Percentiles rank a stretch among this genome's conserved stretches.
These are phyloP conservation scores for Lerista edwardsae DNA, from an alignment of 2,797 vertebrate species.

Conservation along the genomic window DNA sequence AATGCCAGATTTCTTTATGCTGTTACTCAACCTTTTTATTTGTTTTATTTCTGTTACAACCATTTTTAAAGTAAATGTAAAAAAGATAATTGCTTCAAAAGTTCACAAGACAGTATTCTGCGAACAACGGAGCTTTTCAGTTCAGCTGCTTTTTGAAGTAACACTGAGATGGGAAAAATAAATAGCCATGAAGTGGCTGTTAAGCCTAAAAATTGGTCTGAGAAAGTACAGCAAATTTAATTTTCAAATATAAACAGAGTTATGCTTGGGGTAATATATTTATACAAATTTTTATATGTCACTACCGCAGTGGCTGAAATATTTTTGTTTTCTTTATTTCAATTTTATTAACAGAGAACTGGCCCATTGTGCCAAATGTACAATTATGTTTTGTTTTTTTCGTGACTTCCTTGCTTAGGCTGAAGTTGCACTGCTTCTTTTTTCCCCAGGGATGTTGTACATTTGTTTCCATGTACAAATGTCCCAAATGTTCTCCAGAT, in stretches of 20 bases:
- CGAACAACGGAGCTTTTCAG: not conserved
- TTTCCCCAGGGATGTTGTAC: not conserved
- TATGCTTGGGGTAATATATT: too few relatives aligned
- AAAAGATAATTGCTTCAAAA: not conserved
- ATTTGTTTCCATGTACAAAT: not conserved
- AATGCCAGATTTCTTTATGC: not conserved
- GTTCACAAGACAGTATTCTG: not conserved
- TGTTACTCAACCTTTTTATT: not conserved
- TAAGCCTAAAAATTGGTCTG: not conserved
- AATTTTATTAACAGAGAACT: conserved; percentile 16
- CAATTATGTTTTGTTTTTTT: not conserved
- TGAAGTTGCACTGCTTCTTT: not conserved
- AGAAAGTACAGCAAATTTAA: not conserved
- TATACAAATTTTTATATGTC: too few relatives aligned
- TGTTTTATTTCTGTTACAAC: not conserved
- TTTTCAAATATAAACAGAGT: too few relatives aligned
- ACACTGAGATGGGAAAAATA: not conserved
- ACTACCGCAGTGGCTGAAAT: not conserved
- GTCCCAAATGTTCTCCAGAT: not conserved
- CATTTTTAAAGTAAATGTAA: not conserved
- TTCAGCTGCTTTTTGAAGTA: not conserved
- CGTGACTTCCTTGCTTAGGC: not conserved
- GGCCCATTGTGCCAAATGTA: not conserved
- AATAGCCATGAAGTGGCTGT: not conserved
- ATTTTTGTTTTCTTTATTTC: not conserved